Evolutionary conservation across 2,797 vertebrate species (phyloP).

Genomic region (Tolypeutes matacus): DNA sequence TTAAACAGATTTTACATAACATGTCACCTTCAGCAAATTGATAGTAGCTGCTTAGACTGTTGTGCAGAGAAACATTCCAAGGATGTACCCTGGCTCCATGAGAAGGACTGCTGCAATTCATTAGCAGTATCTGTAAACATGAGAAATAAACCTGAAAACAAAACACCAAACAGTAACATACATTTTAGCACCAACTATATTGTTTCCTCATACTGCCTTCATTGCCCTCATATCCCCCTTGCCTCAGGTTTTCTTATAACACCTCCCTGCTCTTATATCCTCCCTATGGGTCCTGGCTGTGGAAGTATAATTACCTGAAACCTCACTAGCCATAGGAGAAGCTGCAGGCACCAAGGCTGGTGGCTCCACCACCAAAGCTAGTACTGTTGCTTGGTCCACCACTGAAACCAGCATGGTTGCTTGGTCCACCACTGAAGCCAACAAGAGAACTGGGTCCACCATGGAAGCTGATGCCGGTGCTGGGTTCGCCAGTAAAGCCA

Average conservation of each 20-base stretch:
- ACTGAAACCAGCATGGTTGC: slow-evolving; percentile 52
- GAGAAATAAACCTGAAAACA: slow-evolving; percentile 61
- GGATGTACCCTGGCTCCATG: slow-evolving; percentile 55
- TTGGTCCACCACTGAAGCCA: slow-evolving; percentile 69
- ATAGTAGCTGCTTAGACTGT: slow-evolving; percentile 56
- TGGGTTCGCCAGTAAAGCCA: slow-evolving; percentile 72
- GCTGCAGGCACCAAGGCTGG: slow-evolving; percentile 69
- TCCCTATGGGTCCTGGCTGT: neutral
- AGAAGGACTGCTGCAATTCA: slow-evolving; percentile 50
- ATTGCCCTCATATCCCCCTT: slow-evolving; percentile 23
- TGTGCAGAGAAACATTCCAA: slow-evolving; percentile 64
- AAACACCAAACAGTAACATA: slow-evolving; percentile 55
- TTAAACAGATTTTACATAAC: slow-evolving; percentile 47
- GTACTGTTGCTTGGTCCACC: slow-evolving; percentile 43
- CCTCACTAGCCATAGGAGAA: slow-evolving; percentile 72
- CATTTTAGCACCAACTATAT: slow-evolving; percentile 59
- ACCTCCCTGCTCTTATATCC: slow-evolving; percentile 8
- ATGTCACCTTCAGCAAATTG: slow-evolving; percentile 34
- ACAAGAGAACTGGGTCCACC: slow-evolving; percentile 66
- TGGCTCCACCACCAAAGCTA: slow-evolving; percentile 53
- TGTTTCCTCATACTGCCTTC: slow-evolving; percentile 44
- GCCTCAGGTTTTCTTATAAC: slow-evolving; percentile 23
- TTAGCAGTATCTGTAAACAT: slow-evolving; percentile 59
- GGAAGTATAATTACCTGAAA: slow-evolving; percentile 71
- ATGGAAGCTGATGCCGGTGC: slow-evolving; percentile 56